These are phyloP conservation scores for Delphinus delphis DNA, from an alignment of 2,113 vertebrate species.

Conservation along the genomic window DNA sequence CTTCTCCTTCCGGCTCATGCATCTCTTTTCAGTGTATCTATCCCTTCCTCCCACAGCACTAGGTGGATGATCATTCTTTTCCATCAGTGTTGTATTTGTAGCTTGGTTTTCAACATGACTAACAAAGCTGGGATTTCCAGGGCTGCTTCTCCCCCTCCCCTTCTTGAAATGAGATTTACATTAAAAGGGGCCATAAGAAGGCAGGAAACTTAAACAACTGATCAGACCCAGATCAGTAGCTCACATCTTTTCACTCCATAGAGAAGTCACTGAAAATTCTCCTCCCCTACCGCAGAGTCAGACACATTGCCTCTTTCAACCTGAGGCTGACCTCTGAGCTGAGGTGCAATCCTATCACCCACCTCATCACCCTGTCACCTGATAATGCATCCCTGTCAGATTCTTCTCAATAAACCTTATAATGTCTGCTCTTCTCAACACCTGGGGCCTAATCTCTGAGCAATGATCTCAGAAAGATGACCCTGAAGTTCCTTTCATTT, in stretches of 20 bases:
- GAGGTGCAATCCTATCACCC: not conserved
- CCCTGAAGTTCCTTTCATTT: conserved; percentile 30
- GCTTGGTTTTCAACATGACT: not conserved
- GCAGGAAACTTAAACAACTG: not conserved
- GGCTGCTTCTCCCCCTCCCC: not conserved
- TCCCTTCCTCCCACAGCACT: not conserved
- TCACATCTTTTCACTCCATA: not conserved
- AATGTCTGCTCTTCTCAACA: conserved; percentile 45
- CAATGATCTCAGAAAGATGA: conserved; percentile 50
- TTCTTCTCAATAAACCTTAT: conserved; percentile 34
- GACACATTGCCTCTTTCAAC: not conserved
- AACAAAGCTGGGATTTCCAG: conserved; percentile 29
- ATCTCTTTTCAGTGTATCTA: not conserved
- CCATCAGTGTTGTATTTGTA: not conserved
- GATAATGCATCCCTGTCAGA: conserved; percentile 29
- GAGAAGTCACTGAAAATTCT: not conserved
- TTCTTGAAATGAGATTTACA: not conserved
- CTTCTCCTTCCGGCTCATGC: not conserved
- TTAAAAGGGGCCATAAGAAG: not conserved
- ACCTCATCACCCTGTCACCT: conserved; percentile 41
- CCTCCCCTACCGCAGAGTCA: not conserved
- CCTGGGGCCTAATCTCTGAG: conserved; percentile 20
- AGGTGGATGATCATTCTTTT: not conserved
- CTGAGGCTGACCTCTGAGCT: conserved; percentile 33
- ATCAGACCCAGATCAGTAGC: not conserved